These are phyloP conservation scores for Brotogeris chrysoptera DNA, from an alignment of 2,797 vertebrate genomes.

Conservation along the genomic window DNA sequence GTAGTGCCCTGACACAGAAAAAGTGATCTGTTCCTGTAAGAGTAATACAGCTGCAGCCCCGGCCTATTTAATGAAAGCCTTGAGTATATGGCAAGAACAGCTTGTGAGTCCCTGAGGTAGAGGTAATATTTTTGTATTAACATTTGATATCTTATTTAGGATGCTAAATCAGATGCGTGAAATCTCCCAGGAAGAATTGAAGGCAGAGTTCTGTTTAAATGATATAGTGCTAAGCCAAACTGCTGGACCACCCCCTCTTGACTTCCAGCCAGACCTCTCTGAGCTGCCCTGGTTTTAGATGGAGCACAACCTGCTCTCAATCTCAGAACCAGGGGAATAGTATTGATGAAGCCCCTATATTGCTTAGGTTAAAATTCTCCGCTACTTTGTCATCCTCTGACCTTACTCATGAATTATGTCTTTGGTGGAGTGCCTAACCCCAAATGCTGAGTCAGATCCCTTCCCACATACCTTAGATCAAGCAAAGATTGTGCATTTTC, in stretches of 20 bases:
- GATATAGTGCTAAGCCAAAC: background rate
- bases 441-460: background rate
- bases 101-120: constrained; percentile 51
- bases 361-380: background rate
- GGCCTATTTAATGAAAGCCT: constrained; percentile 61
- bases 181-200: constrained; percentile 19
- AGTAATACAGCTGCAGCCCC: constrained; percentile 37
- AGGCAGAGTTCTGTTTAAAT: constrained; percentile 44
- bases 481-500: background rate
- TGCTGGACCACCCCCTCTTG: background rate
- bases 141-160: constrained; percentile 70
- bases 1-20: constrained; percentile 29
- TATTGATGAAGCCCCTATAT: background rate
- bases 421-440: background rate
- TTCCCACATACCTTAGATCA: background rate
- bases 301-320: background rate
- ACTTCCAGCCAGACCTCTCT: background rate
- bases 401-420: background rate
- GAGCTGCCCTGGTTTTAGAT: background rate
- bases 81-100: constrained; percentile 13
- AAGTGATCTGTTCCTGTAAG: constrained; percentile 16
- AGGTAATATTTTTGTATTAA: constrained; percentile 67
- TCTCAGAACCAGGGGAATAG: background rate
- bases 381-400: background rate
- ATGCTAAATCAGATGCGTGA: constrained; percentile 60